phyloP scores from a whole-genome alignment of 2,113 vertebrate genomes.

The Corapipo altera region DNA sequence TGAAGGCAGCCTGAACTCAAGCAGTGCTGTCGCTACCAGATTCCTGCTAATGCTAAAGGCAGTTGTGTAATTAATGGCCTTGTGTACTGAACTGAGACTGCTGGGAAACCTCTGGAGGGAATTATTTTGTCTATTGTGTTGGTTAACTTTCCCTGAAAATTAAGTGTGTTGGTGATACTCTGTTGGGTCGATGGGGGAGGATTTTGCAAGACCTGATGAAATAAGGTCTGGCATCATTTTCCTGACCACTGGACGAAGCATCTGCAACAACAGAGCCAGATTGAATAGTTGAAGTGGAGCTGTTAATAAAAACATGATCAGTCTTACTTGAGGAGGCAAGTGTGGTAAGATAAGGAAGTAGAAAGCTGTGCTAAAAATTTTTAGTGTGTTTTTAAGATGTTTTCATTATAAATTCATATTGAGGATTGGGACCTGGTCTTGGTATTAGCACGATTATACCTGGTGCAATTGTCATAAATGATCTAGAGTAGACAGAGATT shows the following conservation, averaged over 20 bases:
- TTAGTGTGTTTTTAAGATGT: background rate
- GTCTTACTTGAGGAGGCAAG: background rate
- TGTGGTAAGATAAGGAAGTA: background rate
- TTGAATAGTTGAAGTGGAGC: background rate
- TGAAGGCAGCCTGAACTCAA: background rate
- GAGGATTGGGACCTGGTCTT: background rate
- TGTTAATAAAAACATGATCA: fast-evolving
- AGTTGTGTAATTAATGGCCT: constrained; percentile 44
- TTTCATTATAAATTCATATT: background rate
- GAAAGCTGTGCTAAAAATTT: background rate
- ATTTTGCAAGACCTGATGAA: constrained; percentile 5
- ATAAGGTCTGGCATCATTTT: background rate
- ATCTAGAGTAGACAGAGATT: background rate
- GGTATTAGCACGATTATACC: background rate
- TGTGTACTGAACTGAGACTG: constrained; percentile 17
- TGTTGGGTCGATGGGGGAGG: background rate
- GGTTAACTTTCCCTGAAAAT: constrained; percentile 24
- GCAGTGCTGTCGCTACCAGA: background rate
- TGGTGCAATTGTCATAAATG: background rate
- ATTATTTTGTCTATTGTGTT: constrained; percentile 2
- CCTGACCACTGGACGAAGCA: background rate
- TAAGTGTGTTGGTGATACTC: background rate
- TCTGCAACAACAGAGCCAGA: background rate
- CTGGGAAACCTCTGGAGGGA: background rate
- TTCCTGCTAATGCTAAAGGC: background rate